Base-by-base conservation (phyloP, 2,113 vertebrate genomes). In the Apteryx mantelli region DNA sequence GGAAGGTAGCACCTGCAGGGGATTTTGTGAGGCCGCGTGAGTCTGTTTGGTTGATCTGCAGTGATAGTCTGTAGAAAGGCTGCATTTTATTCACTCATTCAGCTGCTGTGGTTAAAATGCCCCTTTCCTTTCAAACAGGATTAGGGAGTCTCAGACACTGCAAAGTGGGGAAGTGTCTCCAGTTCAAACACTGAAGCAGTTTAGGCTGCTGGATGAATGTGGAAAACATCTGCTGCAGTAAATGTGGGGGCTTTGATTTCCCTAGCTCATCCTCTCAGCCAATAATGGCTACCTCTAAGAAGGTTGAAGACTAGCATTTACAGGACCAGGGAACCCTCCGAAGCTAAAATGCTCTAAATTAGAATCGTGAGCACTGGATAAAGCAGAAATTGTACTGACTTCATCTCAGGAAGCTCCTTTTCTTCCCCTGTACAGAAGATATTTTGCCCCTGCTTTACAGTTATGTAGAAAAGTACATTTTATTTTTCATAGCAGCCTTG, bases 321-420 rank as follows among this genome's bases (percentile, higher is more conserved):
- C 9, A 89, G 66, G 52, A 87, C 70, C 21, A 73, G 74, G n/a
- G 34, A 95, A 85, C 18, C 16, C 75, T 91, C 75, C 70, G 75
- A 89, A 92, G 81, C 42, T 82, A 60, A 85, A 91, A 38, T 73
- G 38, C 70, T 87, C 96, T 50, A 89, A 79, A 89, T 86, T 53
- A 88, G 52, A 64, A 40, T 61, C 40, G 42, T 53, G 75, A 92
- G 11, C 55, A 58, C 28, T 22, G 26, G 26, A 77, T 63, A 75
- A 96, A 89, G 32, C 6, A 95, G 86, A 93, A 88, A 89, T 36
- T 63, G 38, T 66, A 50, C 46, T 70, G 64, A 50, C 18, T 95
- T 89, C 73, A 58, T 26, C 36, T 89, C 32, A 85, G 83, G 36
- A 87, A 75, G 34, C 61, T 88, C 74, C 46, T 88, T 93, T 91